Base-by-base conservation (phyloP, 2,797 vertebrate species). In the Scarus forsteni region DNA sequence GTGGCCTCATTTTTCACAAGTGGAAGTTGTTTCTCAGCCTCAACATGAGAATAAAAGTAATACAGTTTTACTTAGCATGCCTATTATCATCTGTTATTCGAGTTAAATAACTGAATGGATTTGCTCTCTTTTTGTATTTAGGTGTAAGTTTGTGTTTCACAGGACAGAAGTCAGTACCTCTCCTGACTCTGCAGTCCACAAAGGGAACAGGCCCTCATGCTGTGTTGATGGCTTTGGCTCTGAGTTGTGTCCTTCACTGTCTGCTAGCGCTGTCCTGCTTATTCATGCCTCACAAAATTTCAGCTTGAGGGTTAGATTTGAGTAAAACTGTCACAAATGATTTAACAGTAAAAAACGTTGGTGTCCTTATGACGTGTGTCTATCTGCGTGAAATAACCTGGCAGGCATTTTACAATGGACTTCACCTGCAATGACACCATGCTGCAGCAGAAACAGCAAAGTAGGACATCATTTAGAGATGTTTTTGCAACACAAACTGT, bases 251-350 rank as follows among this genome's bases (percentile, higher is more conserved):
- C 89, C 89, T 90, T 92, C 90, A 90, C 85, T 82, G 63, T 89
- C 87, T 83, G 79, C 52, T 85, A 69, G 68, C 72, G 8, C 16
- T 73, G 85, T 73, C 85, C 75, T 77, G 80, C 40, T 78, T 87
- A 46, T 89, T 79, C 83, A 89, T 75, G 85, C 79, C 81, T 89
- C 89, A 89, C 88, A 87, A 86, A 91, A 56, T 81, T 87, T 86
- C 65, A 83, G 59, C 70, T 85, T 77, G 71, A 58, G 67, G 58
- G 49, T 66, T 80, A 48, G 60, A 86, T 89, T 84, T 85, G 14
- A 88, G 87, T 88, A 83, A 85, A 92, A 85, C 73, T 60, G 70
- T 73, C 83, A 73, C 75, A 15, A 85, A 83, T 86, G 73, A 87
- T 89, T 90, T 75, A 86, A 48, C 1, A 34, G 70, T 82, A 55